Percentiles rank a stretch among this genome's conserved stretches.
These are phyloP conservation scores for Zoanthus sansibaricus DNA, from an alignment of 92 coral and sea anemone genomes.

Conservation along the genomic window DNA sequence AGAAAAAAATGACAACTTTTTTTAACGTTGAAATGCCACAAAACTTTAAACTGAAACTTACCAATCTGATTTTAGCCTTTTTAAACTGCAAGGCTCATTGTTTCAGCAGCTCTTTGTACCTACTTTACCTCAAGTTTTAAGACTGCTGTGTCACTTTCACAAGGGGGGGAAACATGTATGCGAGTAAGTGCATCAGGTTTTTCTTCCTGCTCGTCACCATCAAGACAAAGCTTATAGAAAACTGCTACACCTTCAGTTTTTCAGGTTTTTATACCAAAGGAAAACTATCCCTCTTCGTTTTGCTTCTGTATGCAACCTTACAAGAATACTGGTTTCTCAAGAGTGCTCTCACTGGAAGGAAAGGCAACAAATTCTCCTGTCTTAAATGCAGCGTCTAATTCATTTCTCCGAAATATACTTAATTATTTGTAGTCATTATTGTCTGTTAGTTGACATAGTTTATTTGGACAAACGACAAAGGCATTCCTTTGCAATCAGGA, in stretches of 20 bases:
- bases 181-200: too few relatives aligned
- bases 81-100: not conserved
- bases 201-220: too few relatives aligned
- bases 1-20: not conserved
- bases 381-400: not conserved
- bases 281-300: constrained; percentile 13
- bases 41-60: too few relatives aligned
- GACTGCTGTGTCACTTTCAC: constrained; percentile 10
- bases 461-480: constrained; percentile 21
- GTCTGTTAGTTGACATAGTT: not conserved
- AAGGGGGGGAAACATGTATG: too few relatives aligned
- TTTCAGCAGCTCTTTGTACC: constrained; percentile 15
- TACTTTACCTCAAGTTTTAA: not conserved
- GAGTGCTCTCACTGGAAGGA: not conserved
- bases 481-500: constrained; percentile 24
- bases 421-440: not conserved
- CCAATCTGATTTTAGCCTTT: too few relatives aligned
- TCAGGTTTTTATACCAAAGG: not conserved
- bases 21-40: too few relatives aligned
- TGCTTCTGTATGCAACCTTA: not conserved
- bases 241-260: too few relatives aligned
- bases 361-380: constrained; percentile 12
- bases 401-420: not conserved
- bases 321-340: too few relatives aligned
- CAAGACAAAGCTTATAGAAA: not conserved